Evolutionary conservation across 2,888 invertebrate species (phyloP), one percentile per base, ranked within the genome.

Genomic region (Tinea trinotella): DNA sequence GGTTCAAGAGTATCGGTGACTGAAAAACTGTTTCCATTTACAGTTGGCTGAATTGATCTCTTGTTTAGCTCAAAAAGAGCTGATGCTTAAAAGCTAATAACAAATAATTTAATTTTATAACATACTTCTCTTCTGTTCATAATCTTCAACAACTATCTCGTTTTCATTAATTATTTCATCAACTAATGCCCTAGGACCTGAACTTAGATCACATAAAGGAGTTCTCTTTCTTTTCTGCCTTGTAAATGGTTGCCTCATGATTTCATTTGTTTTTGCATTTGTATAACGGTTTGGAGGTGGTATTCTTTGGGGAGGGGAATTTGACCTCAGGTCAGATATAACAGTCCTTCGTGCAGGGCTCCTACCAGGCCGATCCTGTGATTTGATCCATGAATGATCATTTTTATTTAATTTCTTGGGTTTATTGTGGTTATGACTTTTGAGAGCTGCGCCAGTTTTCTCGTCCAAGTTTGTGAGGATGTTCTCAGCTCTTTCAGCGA

Each of bases 391-490:
- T 10, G 46, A 9, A 5, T 5, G 5, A 22, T 50, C 17, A 24
- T 50, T 50, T 24, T 24, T 24, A 6, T 12, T 20, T 10, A 10
- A 24, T 50, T 50, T 50, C 7, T 22, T 22, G 6, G 13, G 13
- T 15, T 50, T 65, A 71, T 9, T 13, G 4, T n/a, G 13, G 15
- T 48, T 70, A 57, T 77, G 75, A 61, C 74, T 77, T 53, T 87
- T 84, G 49, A 91, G 67, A 13, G 90, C 92, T 15, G 79, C 88
- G 0, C 92, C 93, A 18, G 93, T 92, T 69, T 91, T 90, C 64
- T 93, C 89, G 64, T 94, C 93, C 18, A 94, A 73, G 65, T 90
- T 91, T 64, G 92, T 93, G 15, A 94, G 82, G 56, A 94, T 88
- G 64, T 87, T 88, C 67, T 93, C 93, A 10, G 93, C 93, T 70